Evolutionary conservation across 92 coral and sea anemone genomes (phyloP), one percentile per base, ranked within the genome.

Genomic region (Phenganax stokvisi): DNA sequence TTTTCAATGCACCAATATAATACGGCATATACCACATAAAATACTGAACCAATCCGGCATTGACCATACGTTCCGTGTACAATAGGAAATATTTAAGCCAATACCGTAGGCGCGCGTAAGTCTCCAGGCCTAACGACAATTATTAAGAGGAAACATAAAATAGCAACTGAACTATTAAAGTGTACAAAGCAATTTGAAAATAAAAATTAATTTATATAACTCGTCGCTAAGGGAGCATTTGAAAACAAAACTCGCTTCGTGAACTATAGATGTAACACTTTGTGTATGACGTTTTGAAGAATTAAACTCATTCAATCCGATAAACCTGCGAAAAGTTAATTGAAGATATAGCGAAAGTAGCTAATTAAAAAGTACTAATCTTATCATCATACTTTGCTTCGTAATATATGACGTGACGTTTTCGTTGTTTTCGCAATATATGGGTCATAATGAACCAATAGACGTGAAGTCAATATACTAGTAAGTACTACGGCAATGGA

Each of bases 121-220:
- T 28, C 31, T 66, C 53, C 73, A 16, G 73, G 37, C 47, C 47
- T 37, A 37, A 37, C 0, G 54, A 6, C 47, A 37, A 68, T 30
- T 10, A 30, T 15, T 10, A 6, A 30, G 12, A 16, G 47, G 13
- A 6, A n/a, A 37, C 10, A n/a, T 51, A 37, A 37, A 30, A 68
- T 68, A 12, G 11, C 11, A 37, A 17, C 11, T 29, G 12, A 68
- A 68, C 73, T 68, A 68, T 68, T 12, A 30, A 28, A n/a, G 9
- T 30, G 29, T 68, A 68, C 73, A 68, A 68, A 68, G 73, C 73
- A 68, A 27, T 30, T 68, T 37, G 53, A 37, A 37, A 68, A 68
- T 30, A 37, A 17, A 37, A 68, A 37, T 37, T 5, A 37, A 37
- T 37, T 37, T 37, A 37, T 37, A 37, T 37, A 64, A 30, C 54